These are phyloP conservation scores for Micromys minutus DNA, from an alignment of 2,113 vertebrate species.

Conservation along the genomic window DNA sequence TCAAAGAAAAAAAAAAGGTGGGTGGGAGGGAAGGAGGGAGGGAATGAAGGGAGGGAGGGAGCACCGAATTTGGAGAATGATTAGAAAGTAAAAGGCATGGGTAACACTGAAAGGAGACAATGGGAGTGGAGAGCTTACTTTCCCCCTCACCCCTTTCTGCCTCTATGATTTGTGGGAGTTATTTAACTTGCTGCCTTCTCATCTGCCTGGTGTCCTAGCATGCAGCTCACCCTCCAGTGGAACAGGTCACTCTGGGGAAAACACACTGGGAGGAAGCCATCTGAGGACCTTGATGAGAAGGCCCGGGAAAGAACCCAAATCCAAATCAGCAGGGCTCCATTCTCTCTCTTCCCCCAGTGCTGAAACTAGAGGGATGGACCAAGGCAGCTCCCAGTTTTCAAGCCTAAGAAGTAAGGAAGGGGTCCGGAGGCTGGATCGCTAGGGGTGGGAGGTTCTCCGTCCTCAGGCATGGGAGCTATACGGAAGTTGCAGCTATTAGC, in stretches of 20 bases:
- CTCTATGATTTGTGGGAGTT: not conserved
- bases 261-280: not conserved
- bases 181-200: not conserved
- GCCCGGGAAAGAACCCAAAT: not conserved
- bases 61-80: not conserved
- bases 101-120: constrained; percentile 12
- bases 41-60: no score
- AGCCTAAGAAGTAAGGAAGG: not conserved
- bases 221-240: not conserved
- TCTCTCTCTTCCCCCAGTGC: not conserved
- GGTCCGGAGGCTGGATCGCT: not conserved
- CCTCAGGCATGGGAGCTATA: not conserved
- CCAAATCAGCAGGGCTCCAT: not conserved
- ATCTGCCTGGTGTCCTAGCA: not conserved
- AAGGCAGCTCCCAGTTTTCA: not conserved
- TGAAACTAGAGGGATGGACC: not conserved
- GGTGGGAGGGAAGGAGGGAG: no score
- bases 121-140: constrained; percentile 4
- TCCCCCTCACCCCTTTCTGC: not conserved
- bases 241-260: not conserved
- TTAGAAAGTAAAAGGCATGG: not conserved
- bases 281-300: not conserved
- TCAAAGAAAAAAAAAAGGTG: not conserved
- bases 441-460: no score
- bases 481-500: not conserved